Evolutionary conservation across 1,140 invertebrate species (phyloP), one percentile per base, ranked within the genome.

Genomic region (Calosoma granatense): DNA sequence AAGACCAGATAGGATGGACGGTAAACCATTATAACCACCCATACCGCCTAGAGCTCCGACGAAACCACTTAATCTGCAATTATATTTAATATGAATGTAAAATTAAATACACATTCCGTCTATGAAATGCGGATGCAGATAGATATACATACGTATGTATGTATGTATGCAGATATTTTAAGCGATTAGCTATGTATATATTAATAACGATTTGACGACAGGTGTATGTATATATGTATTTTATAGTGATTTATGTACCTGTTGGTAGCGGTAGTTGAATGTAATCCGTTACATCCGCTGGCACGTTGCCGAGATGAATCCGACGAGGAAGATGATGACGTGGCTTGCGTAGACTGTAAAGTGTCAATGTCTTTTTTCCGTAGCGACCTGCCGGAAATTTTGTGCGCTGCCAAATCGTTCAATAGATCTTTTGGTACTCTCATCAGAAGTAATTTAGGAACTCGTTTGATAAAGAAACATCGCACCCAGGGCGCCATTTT

Each of bases 401-500:
- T 90, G 66, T 87, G 85, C 0, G 86, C 82, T 1, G 87, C 87
- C 41, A 90, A 70, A 69, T 91, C 87, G 26, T 84, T 83, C 3
- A 90, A 66, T 58, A 90, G 72, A 72, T 90, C 85, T 62, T 90
- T 87, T 1, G 90, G 87, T 1, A 90, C 88, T 43, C 90, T 74
- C 90, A 95, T 94, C 23, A 92, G 70, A 4, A 95, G 71, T 15
- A 93, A 65, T 61, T 88, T 91, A 0, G 92, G 92, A 14, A 95
- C 74, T 52, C 83, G 80, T 61, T 88, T 82, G 64, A 94, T 92
- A 72, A 97, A 97, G 60, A 97, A 82, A 57, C 81, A 83, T 47
- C 91, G 76, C 4, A 95, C 86, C 91, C 92, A 95, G 0, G 88
- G 88, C 0, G 90, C 84, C 91, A 98, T 97, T 72, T 90, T 90